Conservation (phyloP, 2,797 vertebrate genomes). For the Sebastes paucispinis region DNA sequence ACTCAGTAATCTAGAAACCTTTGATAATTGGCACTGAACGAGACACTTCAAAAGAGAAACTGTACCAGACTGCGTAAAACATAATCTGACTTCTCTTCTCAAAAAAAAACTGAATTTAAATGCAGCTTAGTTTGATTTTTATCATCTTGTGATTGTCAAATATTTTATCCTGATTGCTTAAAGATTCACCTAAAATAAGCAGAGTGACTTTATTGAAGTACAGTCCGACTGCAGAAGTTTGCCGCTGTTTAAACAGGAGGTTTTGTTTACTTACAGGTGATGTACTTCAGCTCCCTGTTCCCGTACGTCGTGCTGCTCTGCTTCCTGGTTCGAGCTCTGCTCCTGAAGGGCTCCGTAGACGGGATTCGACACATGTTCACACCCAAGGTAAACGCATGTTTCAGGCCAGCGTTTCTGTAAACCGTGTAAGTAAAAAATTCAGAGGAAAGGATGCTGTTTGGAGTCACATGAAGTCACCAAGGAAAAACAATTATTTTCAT, state of each 20-base stretch:
- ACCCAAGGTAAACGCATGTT: constrained; percentile 87
- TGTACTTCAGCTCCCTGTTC: constrained; percentile 99
- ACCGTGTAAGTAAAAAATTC: not conserved
- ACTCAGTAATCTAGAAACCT: not conserved
- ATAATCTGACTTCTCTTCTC: not conserved
- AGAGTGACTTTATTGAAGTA: not conserved
- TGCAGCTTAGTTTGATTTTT: not conserved
- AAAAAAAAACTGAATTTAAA: not conserved
- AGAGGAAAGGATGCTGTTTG: not conserved
- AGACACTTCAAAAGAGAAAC: not conserved
- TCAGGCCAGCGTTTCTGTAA: no score
- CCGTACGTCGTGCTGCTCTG: constrained; percentile 95
- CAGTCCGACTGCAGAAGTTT: not conserved
- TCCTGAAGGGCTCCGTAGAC: constrained; percentile 93
- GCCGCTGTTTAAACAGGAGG: not conserved
- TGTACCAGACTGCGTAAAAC: not conserved
- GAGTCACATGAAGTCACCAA: not conserved
- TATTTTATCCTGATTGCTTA: not conserved
- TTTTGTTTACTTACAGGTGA: constrained; percentile 83
- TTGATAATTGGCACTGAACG: not conserved
- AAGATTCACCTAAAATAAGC: not conserved
- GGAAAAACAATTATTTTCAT: not conserved
- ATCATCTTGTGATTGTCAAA: not conserved
- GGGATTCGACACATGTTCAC: constrained; percentile 98
- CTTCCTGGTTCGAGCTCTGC: constrained; percentile 92